Evolutionary conservation across 2,888 invertebrate species (phyloP).

Genomic region (Perdita meconis): DNA sequence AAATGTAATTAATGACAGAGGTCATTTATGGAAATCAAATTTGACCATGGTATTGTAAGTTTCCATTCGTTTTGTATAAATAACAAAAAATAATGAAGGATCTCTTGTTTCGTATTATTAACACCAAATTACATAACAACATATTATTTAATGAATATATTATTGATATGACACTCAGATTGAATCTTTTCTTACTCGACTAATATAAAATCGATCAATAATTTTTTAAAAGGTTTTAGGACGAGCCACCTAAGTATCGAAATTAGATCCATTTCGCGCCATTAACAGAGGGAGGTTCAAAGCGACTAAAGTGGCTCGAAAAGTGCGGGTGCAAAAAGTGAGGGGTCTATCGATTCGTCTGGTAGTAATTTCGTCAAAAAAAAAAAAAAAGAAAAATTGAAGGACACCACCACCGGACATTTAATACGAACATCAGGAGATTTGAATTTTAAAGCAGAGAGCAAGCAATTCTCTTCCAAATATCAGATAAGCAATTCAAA

Average conservation of each 20-base stretch:
- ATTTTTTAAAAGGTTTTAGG: slow-evolving; percentile 40
- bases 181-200: neutral
- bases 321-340: slow-evolving; percentile 39
- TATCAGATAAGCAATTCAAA: no score
- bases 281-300: slow-evolving; percentile 48
- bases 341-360: slow-evolving; percentile 31
- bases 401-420: slow-evolving; percentile 6
- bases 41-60: no score
- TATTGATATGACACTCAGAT: neutral
- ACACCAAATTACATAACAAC: no score
- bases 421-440: neutral
- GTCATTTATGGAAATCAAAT: no score
- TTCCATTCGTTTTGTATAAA: no score
- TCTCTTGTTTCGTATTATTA: no score
- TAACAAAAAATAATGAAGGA: no score
- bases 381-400: slow-evolving; percentile 7
- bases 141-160: neutral
- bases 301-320: slow-evolving; percentile 41
- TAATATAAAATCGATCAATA: slow-evolving; percentile 18
- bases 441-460: neutral
- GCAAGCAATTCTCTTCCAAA: no score
- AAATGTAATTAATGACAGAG: no score
- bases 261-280: slow-evolving; percentile 41
- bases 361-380: slow-evolving; percentile 26
- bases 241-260: slow-evolving; percentile 38